A percentile compares a stretch with the other conserved stretches of the same genome.
phyloP scores from a whole-genome alignment of 1,140 invertebrate genomes.

The Drosophila kikkawai region DNA sequence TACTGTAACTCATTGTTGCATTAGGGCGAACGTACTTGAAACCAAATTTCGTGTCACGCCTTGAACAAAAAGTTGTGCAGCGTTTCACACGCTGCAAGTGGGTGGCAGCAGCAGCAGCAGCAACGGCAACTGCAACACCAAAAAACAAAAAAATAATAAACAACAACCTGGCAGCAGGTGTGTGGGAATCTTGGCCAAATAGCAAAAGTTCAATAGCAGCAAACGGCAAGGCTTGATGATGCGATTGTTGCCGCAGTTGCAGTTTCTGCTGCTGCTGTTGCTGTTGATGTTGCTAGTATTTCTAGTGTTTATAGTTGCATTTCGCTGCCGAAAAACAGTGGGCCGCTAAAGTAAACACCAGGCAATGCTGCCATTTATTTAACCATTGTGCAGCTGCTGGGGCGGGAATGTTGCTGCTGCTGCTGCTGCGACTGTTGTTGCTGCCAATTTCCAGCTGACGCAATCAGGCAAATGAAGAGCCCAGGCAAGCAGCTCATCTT shows the following conservation, averaged over 20 bases:
- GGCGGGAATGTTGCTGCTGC: constrained; percentile 31
- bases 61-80: constrained; percentile 56
- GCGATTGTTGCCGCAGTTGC: constrained; percentile 33
- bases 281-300: constrained; percentile 17
- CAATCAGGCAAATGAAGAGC: constrained; percentile 49
- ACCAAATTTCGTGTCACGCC: constrained; percentile 70
- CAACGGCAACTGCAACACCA: constrained; percentile 4
- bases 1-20: constrained; percentile 18
- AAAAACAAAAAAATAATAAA: constrained; percentile 3
- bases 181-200: constrained; percentile 79
- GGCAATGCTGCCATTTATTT: constrained; percentile 33
- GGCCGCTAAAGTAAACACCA: constrained; percentile 35
- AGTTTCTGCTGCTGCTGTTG: constrained; percentile 1
- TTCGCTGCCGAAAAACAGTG: constrained; percentile 41
- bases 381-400: constrained; percentile 43
- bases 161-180: constrained; percentile 54
- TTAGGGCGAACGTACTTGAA: constrained; percentile 64
- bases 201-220: constrained; percentile 81
- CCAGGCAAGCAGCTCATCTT: constrained; percentile 31
- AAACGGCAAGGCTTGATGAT: constrained; percentile 47
- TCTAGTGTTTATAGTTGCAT: constrained; percentile 34
- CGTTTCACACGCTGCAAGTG: constrained; percentile 72
- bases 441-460: constrained; percentile 53
- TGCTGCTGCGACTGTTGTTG: constrained; percentile 11
- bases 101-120: constrained; percentile 50